Evolutionary conservation across 2,797 vertebrate genomes (phyloP).

Genomic region (Pitangus sulphuratus): DNA sequence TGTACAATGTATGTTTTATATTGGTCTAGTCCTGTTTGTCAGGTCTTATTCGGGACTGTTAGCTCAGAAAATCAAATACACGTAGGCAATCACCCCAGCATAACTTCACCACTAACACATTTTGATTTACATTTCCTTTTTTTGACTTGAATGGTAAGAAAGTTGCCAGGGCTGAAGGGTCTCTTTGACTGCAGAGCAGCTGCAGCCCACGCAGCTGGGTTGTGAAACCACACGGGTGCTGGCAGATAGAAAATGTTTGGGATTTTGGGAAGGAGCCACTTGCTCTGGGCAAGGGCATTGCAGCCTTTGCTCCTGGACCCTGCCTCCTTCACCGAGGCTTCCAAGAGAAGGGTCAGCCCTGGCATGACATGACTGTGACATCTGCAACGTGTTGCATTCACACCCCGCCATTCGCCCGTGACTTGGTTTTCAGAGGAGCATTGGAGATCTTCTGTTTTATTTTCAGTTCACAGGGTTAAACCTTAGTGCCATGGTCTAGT

Average conservation of each 20-base stretch:
- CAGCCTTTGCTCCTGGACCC: neutral
- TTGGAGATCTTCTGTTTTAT: neutral
- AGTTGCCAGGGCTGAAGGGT: neutral
- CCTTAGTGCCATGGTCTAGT: too few relatives aligned
- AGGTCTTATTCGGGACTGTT: neutral
- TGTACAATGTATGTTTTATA: neutral
- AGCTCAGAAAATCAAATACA: neutral
- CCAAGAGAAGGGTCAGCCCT: neutral
- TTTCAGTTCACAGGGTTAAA: neutral
- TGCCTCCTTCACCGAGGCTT: neutral
- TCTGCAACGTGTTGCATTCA: neutral
- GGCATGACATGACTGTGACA: fast-evolving
- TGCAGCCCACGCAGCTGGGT: neutral
- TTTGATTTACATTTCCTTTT: neutral
- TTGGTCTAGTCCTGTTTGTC: neutral
- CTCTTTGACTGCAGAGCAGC: neutral
- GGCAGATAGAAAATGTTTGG: neutral
- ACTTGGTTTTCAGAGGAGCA: neutral
- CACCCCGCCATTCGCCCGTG: fast-evolving
- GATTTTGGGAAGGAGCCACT: neutral
- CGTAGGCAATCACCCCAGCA: neutral
- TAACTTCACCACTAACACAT: neutral
- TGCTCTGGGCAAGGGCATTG: neutral
- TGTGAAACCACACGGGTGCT: fast-evolving
- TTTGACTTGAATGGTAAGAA: neutral